phyloP scores from a whole-genome alignment of 2,113 vertebrate genomes.

The Hippopotamus amphibius region DNA sequence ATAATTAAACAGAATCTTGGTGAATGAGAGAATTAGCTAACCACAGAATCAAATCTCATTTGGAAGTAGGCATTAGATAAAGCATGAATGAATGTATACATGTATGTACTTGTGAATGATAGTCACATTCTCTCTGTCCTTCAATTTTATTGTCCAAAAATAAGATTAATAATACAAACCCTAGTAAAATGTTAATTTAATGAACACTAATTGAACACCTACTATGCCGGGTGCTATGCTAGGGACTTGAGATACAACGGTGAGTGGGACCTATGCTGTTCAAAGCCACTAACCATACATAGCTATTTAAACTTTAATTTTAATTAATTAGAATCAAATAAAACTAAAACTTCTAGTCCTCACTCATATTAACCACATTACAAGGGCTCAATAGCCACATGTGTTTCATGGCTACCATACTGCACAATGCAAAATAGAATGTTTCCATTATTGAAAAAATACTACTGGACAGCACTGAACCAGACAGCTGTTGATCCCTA shows the following conservation, averaged over 20 bases:
- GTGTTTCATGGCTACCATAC: neutral
- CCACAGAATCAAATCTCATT: neutral
- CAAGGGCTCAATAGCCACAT: neutral
- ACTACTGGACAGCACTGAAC: neutral
- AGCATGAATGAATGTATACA: neutral
- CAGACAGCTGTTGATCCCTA: neutral
- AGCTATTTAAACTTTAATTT: neutral
- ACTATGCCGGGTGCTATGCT: neutral
- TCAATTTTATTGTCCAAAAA: constrained; percentile 19
- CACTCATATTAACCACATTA: neutral
- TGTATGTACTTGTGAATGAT: neutral
- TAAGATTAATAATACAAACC: neutral
- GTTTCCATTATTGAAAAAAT: neutral
- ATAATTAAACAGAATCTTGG: neutral
- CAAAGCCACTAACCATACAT: neutral
- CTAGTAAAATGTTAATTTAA: neutral
- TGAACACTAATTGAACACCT: neutral
- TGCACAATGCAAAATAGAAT: neutral
- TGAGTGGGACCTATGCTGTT: neutral
- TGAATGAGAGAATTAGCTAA: neutral
- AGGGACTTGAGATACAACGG: neutral
- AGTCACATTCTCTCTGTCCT: neutral
- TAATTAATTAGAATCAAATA: neutral
- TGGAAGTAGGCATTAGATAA: neutral
- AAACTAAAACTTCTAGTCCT: constrained; percentile 1